Evolutionary conservation across 2,888 invertebrate genomes (phyloP).

Genomic region (Anodontia alba): DNA sequence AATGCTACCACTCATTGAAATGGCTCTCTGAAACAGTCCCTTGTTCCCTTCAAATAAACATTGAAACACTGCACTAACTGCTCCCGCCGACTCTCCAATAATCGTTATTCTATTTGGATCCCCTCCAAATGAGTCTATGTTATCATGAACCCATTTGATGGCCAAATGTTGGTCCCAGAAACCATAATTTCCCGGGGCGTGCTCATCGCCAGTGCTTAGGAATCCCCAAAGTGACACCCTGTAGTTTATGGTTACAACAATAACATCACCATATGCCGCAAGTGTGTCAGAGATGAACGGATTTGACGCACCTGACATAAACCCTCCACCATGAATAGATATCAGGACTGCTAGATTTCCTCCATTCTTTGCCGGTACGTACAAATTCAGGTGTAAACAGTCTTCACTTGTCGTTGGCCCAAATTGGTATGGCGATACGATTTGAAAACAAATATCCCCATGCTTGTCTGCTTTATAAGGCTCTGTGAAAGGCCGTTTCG

Average conservation of each 20-base stretch:
- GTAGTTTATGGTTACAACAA: not conserved
- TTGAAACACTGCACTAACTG: not conserved
- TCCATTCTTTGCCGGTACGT: not conserved
- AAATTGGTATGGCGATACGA: not conserved
- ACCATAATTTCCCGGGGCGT: not conserved
- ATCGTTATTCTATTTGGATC: not conserved
- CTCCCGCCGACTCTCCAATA: not conserved
- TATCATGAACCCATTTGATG: constrained; percentile 11
- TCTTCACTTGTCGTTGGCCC: not conserved
- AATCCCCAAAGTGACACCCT: not conserved
- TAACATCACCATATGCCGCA: not conserved
- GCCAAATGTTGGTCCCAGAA: not conserved
- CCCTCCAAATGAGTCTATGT: not conserved
- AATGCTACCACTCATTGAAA: not conserved
- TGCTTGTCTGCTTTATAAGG: not conserved
- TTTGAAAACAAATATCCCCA: not conserved
- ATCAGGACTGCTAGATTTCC: not conserved
- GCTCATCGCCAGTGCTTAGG: not conserved
- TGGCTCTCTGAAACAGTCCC: not conserved
- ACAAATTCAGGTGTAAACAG: not conserved
- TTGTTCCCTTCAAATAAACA: not conserved
- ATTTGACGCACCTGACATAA: not conserved
- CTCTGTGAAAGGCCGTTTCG: not conserved
- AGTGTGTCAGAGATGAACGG: not conserved
- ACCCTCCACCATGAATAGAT: not conserved